These are phyloP conservation scores for Leptopilina syphax DNA, from an alignment of 2,888 invertebrate genomes.

Conservation along the genomic window DNA sequence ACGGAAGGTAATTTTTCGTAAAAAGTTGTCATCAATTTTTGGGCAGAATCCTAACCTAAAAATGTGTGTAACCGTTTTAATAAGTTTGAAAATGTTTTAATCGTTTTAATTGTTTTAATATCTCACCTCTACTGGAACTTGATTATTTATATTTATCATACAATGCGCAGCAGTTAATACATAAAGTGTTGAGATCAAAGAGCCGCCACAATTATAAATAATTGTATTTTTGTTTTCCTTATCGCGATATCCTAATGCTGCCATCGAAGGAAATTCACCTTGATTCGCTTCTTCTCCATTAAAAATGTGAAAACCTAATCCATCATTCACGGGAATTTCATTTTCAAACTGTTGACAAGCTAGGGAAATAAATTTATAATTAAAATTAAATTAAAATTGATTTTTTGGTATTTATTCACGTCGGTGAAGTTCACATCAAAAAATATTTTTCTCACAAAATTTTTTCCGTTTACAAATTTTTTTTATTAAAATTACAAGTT, in stretches of 20 bases:
- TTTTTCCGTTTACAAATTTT: no score
- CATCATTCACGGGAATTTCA: conserved; percentile 53
- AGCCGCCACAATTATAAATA: conserved; percentile 68
- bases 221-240: conserved; percentile 48
- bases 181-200: conserved; percentile 65
- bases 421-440: no score
- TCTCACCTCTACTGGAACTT: conserved; percentile 66
- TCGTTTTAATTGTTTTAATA: neutral
- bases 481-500: no score
- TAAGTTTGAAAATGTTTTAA: neutral
- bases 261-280: conserved; percentile 69
- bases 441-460: no score
- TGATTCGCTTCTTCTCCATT: conserved; percentile 58
- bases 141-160: conserved; percentile 63
- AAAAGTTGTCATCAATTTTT: no score
- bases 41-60: no score
- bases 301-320: conserved; percentile 61
- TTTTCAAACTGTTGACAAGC: conserved; percentile 65
- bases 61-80: no score
- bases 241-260: conserved; percentile 66
- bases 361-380: neutral
- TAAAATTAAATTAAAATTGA: neutral
- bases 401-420: no score
- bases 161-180: conserved; percentile 73
- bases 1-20: no score